Percentiles rank a stretch among this genome's conserved stretches.
phyloP scores from a whole-genome alignment of 2,113 vertebrate genomes.

The Eulemur rufifrons region DNA sequence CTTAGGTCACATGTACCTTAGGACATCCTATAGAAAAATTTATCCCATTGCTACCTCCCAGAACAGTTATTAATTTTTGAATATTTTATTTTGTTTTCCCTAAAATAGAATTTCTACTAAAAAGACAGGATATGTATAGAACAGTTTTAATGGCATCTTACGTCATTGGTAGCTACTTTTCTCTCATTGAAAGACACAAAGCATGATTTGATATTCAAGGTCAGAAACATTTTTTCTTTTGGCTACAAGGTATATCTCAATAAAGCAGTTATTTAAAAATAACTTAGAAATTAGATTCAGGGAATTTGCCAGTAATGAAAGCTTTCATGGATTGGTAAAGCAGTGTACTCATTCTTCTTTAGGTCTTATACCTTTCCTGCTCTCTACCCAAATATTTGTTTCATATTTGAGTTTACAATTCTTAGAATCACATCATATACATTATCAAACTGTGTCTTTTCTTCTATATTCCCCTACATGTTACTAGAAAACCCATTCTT shows the following conservation, averaged over 20 bases:
- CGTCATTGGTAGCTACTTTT: not conserved
- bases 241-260: not conserved
- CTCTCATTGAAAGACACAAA: not conserved
- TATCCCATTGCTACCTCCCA: not conserved
- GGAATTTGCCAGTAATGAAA: not conserved
- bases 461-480: rapidly evolving
- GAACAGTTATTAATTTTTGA: not conserved
- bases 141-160: not conserved
- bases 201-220: not conserved
- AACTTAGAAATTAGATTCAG: not conserved
- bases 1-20: not conserved
- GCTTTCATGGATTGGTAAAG: not conserved
- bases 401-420: not conserved
- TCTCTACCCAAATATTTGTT: not conserved
- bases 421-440: not conserved
- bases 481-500: not conserved
- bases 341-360: not conserved
- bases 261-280: not conserved
- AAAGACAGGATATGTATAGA: not conserved
- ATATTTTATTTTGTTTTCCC: not conserved
- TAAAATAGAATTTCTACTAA: not conserved
- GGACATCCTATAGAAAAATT: not conserved
- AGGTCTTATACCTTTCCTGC: not conserved
- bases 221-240: not conserved
- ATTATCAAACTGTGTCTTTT: not conserved